Evolutionary conservation across 1,140 invertebrate species (phyloP).

Genomic region (Drosophila novamexicana): DNA sequence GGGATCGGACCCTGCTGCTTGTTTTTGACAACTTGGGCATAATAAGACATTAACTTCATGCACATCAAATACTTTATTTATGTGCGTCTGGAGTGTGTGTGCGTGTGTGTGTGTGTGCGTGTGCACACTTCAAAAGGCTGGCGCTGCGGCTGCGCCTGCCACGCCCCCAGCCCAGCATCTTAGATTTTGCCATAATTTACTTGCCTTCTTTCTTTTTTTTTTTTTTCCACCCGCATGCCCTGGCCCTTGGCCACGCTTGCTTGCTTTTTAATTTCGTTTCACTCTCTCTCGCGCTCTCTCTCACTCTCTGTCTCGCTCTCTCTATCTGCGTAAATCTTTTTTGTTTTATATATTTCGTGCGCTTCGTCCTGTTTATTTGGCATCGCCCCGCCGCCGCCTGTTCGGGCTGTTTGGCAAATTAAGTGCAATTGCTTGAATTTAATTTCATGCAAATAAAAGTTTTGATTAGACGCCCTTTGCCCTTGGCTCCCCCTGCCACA

Average conservation of each 20-base stretch:
- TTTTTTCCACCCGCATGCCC: neutral
- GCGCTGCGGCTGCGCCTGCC: constrained; percentile 46
- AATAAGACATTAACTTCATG: constrained; percentile 83
- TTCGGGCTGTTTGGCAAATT: constrained; percentile 75
- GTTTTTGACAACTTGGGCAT: constrained; percentile 83
- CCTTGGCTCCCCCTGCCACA: neutral
- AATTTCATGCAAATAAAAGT: constrained; percentile 83
- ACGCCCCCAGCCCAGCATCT: constrained; percentile 60
- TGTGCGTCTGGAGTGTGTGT: constrained; percentile 69
- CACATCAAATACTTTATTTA: constrained; percentile 83
- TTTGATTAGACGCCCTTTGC: constrained; percentile 69
- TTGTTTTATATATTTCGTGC: constrained; percentile 48
- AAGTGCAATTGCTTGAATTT: constrained; percentile 83
- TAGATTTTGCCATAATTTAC: constrained; percentile 74
- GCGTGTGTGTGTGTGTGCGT: constrained; percentile 32
- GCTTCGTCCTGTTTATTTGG: constrained; percentile 72
- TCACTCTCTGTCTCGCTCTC: constrained; percentile 7
- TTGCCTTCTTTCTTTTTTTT: constrained; percentile 34
- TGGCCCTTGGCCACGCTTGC: constrained; percentile 54
- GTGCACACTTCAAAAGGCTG: constrained; percentile 68
- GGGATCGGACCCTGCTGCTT: constrained; percentile 58
- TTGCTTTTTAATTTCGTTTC: constrained; percentile 76
- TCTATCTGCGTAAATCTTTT: constrained; percentile 39
- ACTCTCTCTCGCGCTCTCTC: constrained; percentile 21
- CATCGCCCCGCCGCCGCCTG: constrained; percentile 50